Conservation (phyloP, 1,140 invertebrate genomes). For the Phymorhynchus buccinoides region DNA sequence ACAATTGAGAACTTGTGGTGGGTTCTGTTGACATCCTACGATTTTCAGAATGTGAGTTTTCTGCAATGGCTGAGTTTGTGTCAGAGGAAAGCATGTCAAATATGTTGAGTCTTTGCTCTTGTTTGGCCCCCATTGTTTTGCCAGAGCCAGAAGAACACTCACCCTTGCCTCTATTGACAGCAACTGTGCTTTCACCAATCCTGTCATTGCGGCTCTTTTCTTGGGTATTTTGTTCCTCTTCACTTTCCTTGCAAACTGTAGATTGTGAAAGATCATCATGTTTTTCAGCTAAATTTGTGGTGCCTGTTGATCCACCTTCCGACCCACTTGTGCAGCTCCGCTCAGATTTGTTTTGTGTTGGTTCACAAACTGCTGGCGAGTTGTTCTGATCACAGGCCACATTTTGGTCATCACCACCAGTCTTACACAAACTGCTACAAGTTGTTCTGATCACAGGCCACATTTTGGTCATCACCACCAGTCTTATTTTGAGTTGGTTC, state of each 20-base stretch:
- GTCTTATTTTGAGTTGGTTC: too few species aligned
- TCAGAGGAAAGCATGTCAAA: background rate
- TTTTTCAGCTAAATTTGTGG: background rate
- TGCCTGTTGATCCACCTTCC: background rate
- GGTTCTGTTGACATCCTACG: background rate
- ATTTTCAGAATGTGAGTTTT: background rate
- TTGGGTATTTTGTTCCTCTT: background rate
- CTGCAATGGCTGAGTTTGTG: background rate
- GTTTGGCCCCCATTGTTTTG: background rate
- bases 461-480: too few species aligned
- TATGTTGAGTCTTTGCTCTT: background rate
- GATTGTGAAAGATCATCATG: background rate
- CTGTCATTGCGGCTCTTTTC: background rate
- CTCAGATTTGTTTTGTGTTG: background rate
- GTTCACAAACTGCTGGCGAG: background rate
- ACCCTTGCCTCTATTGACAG: background rate
- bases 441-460: too few species aligned
- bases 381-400: background rate
- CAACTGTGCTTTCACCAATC: background rate
- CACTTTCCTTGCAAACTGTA: background rate
- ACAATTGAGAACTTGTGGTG: background rate
- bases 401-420: too few species aligned
- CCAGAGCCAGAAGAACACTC: background rate
- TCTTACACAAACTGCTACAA: too few species aligned
- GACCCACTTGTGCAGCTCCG: background rate